Evolutionary conservation across 53 echinoderm and acorn worm species (phyloP).

Genomic region (Temnopleurus reevesii): DNA sequence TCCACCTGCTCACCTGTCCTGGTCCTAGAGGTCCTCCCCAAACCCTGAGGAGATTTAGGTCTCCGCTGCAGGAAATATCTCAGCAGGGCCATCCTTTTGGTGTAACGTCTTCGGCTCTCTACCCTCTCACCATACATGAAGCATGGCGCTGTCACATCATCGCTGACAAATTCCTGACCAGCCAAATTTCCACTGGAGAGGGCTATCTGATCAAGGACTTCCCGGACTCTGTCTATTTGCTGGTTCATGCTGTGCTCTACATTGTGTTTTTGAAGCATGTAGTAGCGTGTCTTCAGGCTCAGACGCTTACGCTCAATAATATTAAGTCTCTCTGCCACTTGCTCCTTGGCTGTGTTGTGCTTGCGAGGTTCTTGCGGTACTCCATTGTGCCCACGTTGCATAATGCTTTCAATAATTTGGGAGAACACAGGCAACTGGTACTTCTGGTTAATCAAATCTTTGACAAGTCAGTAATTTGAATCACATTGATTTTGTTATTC

Average conservation of each 20-base stretch:
- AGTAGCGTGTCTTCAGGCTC: slow-evolving; percentile 58
- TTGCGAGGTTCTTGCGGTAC: slow-evolving; percentile 14
- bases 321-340: slow-evolving; percentile 77
- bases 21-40: background rate
- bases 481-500: no score
- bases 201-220: slow-evolving; percentile 66
- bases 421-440: no score
- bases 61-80: slow-evolving; percentile 80
- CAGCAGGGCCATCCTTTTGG: slow-evolving; percentile 80
- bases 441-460: no score
- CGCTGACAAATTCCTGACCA: slow-evolving; percentile 18
- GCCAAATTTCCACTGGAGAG: slow-evolving; percentile 73
- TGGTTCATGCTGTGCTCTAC: slow-evolving; percentile 72
- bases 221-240: slow-evolving; percentile 64
- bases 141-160: slow-evolving; percentile 64
- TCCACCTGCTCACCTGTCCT: slow-evolving; percentile 16
- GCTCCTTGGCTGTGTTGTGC: slow-evolving; percentile 76
- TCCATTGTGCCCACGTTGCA: slow-evolving; percentile 29
- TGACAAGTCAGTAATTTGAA: no score
- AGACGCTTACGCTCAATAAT: slow-evolving; percentile 75
- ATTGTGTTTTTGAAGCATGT: slow-evolving; percentile 68
- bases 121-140: slow-evolving; percentile 94
- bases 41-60: slow-evolving; percentile 45
- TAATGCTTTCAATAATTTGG: background rate
- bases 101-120: slow-evolving; percentile 77